Percentiles rank a stretch among this genome's conserved stretches.
Evolutionary conservation across 2,113 vertebrate genomes (phyloP).

Genomic region (Silurus glanis): DNA sequence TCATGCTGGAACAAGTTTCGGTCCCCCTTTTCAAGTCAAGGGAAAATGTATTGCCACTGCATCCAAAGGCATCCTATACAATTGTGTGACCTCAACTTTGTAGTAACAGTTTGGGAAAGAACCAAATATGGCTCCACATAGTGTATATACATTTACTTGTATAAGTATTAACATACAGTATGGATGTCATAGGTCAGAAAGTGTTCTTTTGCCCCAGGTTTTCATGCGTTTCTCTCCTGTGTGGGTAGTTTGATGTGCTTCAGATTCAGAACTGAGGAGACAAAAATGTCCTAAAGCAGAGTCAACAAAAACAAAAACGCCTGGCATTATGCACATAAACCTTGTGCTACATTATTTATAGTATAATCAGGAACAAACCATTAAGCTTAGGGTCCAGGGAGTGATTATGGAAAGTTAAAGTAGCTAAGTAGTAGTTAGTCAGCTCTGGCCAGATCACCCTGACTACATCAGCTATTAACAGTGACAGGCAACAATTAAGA

Average conservation of each 20-base stretch:
- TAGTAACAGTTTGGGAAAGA: too few species aligned
- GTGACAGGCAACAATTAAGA: constrained; percentile 39
- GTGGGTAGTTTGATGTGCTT: constrained; percentile 41
- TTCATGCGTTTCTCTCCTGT: constrained; percentile 1
- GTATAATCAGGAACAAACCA: constrained; percentile 35
- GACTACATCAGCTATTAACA: constrained; percentile 32
- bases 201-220: constrained; percentile 13
- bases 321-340: constrained; percentile 39
- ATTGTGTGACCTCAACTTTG: too few species aligned
- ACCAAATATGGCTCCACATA: too few species aligned
- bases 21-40: too few species aligned
- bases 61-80: too few species aligned
- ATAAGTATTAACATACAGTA: not conserved
- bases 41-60: too few species aligned
- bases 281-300: constrained; percentile 28
- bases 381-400: constrained; percentile 24
- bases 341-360: constrained; percentile 46
- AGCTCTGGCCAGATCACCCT: not conserved
- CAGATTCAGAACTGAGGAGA: not conserved
- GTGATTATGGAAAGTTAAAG: constrained; percentile 29
- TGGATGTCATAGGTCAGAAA: constrained; percentile 33
- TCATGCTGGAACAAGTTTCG: too few species aligned
- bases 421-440: constrained; percentile 24
- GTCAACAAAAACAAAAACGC: constrained; percentile 19
- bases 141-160: constrained; percentile 1